These are phyloP conservation scores for Bombus superbus DNA, from an alignment of 1,140 invertebrate genomes.

Conservation along the genomic window DNA sequence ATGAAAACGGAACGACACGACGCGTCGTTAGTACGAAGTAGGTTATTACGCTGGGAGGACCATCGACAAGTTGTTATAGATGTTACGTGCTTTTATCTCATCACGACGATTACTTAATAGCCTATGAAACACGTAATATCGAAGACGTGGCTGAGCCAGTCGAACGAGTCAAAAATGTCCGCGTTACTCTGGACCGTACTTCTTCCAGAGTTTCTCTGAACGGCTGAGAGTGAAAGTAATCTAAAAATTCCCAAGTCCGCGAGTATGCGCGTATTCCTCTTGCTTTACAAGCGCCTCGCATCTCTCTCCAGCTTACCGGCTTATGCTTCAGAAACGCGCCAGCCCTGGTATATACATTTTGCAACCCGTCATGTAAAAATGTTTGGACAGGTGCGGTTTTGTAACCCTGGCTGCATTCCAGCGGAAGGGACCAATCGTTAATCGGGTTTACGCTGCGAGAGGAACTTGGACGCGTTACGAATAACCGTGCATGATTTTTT, in stretches of 20 bases:
- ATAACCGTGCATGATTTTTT: background rate
- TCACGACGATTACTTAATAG: slow-evolving; percentile 35
- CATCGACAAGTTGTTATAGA: background rate
- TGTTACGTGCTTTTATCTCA: background rate
- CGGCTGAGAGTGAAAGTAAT: slow-evolving; percentile 76
- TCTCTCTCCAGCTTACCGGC: background rate
- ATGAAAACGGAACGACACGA: background rate
- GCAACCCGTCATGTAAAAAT: slow-evolving; percentile 65
- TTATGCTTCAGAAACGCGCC: slow-evolving; percentile 55
- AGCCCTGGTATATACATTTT: slow-evolving; percentile 57
- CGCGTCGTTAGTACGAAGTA: background rate
- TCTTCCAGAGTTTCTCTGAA: slow-evolving; percentile 70
- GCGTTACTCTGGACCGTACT: slow-evolving; percentile 31
- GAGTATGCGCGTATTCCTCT: slow-evolving; percentile 2
- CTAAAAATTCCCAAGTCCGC: slow-evolving; percentile 66
- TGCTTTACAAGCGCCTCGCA: background rate
- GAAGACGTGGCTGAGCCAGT: background rate
- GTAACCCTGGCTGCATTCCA: slow-evolving; percentile 64
- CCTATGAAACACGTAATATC: slow-evolving; percentile 35
- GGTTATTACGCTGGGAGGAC: background rate
- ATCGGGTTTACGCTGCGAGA: background rate
- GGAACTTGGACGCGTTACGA: background rate
- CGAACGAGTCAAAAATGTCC: slow-evolving; percentile 6
- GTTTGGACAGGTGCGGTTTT: slow-evolving; percentile 64
- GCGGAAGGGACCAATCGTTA: background rate